phyloP scores from a whole-genome alignment of 1,140 invertebrate species.

The Ctenoplectra terminalis region DNA sequence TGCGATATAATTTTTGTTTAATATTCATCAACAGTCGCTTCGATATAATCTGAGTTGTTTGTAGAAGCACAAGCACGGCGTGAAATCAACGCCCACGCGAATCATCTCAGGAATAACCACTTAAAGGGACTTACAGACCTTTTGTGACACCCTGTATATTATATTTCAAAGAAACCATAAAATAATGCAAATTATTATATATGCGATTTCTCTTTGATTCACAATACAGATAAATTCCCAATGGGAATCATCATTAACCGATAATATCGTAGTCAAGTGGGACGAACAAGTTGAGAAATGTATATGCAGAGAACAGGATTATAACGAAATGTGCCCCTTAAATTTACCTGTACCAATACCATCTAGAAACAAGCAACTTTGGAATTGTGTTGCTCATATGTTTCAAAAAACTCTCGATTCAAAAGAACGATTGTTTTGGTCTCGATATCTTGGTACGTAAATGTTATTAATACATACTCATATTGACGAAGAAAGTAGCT shows the following conservation, averaged over 20 bases:
- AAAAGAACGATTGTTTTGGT: conserved; percentile 63
- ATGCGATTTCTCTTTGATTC: too few relatives aligned
- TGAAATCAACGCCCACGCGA: too few relatives aligned
- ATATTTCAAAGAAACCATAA: too few relatives aligned
- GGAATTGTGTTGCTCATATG: conserved; percentile 59
- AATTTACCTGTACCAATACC: conserved; percentile 55
- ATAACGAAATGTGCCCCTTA: conserved; percentile 43
- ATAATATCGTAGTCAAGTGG: conserved; percentile 51
- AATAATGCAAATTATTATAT: too few relatives aligned
- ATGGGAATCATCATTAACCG: conserved; percentile 51
- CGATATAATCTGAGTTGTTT: too few relatives aligned
- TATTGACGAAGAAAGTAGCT: neutral
- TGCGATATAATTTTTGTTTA: too few relatives aligned
- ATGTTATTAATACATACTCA: too few relatives aligned
- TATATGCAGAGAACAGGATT: conserved; percentile 39
- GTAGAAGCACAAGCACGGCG: too few relatives aligned
- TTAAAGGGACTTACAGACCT: too few relatives aligned
- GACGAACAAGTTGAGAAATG: conserved; percentile 39
- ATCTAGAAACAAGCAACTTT: conserved; percentile 56
- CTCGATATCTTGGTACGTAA: conserved; percentile 59
- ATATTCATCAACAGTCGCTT: too few relatives aligned
- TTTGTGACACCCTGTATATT: too few relatives aligned
- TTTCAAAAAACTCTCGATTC: conserved; percentile 61
- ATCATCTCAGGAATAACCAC: too few relatives aligned
- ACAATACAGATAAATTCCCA: conserved; percentile 59